These are phyloP conservation scores for Todiramphus saurophagus DNA, from an alignment of 2,113 vertebrate genomes.

Conservation along the genomic window DNA sequence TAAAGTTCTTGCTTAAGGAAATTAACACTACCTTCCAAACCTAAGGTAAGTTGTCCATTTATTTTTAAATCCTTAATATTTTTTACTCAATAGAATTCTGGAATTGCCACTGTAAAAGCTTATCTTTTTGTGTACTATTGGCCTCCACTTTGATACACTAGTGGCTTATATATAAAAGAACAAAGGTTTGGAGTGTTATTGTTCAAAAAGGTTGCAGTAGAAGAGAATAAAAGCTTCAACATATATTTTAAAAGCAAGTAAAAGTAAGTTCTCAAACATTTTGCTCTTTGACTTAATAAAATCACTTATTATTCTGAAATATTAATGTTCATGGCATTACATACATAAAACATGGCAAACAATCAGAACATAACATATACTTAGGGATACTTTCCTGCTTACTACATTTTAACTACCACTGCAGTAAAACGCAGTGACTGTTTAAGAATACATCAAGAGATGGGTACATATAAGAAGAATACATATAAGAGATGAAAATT, in stretches of 20 bases:
- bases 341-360: neutral
- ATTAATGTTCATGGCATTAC: neutral
- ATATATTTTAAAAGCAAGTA: neutral
- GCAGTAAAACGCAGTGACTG: neutral
- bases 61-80: neutral
- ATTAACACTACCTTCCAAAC: neutral
- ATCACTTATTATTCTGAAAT: neutral
- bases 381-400: neutral
- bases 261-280: neutral
- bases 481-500: neutral
- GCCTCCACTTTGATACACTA: neutral
- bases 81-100: neutral
- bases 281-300: neutral
- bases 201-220: neutral
- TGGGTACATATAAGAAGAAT: too few relatives aligned
- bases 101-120: neutral
- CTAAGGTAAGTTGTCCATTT: neutral
- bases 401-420: neutral
- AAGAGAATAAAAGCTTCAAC: neutral
- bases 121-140: neutral
- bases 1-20: neutral
- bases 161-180: neutral
- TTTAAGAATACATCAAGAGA: neutral
- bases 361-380: neutral
- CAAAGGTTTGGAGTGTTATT: neutral